Percentiles rank a stretch among this genome's conserved stretches.
Conservation (phyloP, 2,797 vertebrate species). For the Micromesistius poutassou region DNA sequence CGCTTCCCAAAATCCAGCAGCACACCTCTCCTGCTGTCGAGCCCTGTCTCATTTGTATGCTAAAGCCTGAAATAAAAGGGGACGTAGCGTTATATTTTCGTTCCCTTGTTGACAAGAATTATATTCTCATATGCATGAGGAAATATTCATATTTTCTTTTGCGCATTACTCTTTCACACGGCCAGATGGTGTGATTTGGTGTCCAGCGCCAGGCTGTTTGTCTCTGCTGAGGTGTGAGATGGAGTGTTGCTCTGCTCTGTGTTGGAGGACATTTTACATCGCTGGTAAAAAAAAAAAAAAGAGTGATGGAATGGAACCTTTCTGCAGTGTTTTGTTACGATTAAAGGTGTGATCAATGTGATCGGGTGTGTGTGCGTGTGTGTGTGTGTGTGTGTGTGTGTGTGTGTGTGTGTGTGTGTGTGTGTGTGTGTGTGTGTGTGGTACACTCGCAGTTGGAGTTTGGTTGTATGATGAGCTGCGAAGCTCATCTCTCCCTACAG, state of each 20-base stretch:
- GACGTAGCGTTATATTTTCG: not conserved
- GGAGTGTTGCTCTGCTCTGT: not conserved
- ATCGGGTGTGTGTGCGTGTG: conserved; percentile 2
- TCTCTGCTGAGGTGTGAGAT: not conserved
- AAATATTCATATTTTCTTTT: not conserved
- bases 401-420: conserved; percentile 15
- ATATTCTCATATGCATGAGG: not conserved
- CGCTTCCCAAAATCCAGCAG: too few species aligned
- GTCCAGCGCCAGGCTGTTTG: not conserved
- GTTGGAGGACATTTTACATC: not conserved
- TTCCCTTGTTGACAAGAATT: not conserved
- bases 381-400: conserved; percentile 8
- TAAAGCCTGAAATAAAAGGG: not conserved
- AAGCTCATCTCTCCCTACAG: conserved; percentile 64
- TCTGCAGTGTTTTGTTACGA: conserved; percentile 38
- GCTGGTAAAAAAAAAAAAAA: conserved; percentile 15
- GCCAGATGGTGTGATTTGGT: not conserved
- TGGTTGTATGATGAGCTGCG: conserved; percentile 64
- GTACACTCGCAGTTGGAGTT: conserved; percentile 35
- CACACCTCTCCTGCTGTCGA: not conserved
- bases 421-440: not conserved
- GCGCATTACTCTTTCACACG: not conserved
- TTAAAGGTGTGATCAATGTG: conserved; percentile 48
- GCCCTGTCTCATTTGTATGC: not conserved
- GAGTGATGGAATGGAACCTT: conserved; percentile 30